Evolutionary conservation across 2,113 vertebrate species (phyloP).

Genomic region (Chrysemys picta): DNA sequence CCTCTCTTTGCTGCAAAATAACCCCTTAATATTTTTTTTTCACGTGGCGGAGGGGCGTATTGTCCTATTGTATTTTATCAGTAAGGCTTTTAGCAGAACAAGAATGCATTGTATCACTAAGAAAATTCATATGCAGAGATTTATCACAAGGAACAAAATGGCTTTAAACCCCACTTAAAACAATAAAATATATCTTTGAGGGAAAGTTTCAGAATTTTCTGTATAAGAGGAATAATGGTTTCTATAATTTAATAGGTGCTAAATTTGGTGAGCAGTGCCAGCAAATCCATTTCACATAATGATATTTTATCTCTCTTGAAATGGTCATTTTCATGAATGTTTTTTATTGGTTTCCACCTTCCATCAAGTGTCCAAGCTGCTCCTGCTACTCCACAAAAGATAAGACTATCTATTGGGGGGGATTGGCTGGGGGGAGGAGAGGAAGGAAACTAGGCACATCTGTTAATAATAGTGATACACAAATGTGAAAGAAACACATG

Average conservation of each 20-base stretch:
- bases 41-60: not conserved
- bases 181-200: constrained; percentile 69
- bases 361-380: constrained; percentile 41
- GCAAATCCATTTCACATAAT: constrained; percentile 75
- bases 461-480: constrained; percentile 48
- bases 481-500: constrained; percentile 55
- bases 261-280: constrained; percentile 73
- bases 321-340: constrained; percentile 64
- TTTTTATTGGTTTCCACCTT: constrained; percentile 64
- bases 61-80: constrained; percentile 2
- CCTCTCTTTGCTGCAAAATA: not conserved
- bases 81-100: not conserved
- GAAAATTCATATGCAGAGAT: constrained; percentile 44
- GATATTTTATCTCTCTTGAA: constrained; percentile 74
- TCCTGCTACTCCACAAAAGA: constrained; percentile 30
- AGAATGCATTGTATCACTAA: constrained; percentile 4
- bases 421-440: not conserved
- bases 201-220: constrained; percentile 67
- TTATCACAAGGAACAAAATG: constrained; percentile 31
- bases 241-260: constrained; percentile 74
- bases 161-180: constrained; percentile 64
- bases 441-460: constrained; percentile 1
- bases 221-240: constrained; percentile 62
- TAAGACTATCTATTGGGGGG: not conserved
- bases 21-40: not conserved